Evolutionary conservation across 2,797 vertebrate species (phyloP).

Genomic region (Hafferia zeledoni): DNA sequence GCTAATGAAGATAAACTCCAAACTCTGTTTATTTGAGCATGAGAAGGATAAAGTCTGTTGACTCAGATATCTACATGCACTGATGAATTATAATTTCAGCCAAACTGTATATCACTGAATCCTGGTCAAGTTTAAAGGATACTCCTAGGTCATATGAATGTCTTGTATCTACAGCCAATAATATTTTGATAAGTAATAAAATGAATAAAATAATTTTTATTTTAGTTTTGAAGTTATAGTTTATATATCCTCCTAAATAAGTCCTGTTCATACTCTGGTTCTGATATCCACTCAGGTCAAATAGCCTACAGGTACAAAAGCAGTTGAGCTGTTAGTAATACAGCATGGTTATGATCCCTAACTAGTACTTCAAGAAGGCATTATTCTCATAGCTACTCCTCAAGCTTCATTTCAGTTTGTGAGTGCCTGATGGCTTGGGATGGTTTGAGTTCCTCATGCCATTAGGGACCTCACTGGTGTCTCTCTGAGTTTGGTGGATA

Average conservation of each 20-base stretch:
- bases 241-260: not conserved
- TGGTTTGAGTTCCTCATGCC: not conserved
- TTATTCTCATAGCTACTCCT: slow-evolving; percentile 19
- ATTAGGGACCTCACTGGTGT: not conserved
- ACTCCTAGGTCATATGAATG: not conserved
- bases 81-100: not conserved
- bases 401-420: slow-evolving; percentile 17
- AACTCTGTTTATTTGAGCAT: not conserved
- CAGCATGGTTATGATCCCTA: not conserved
- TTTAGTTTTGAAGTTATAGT: not conserved
- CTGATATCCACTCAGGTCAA: not conserved
- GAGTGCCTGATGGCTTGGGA: not conserved
- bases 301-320: not conserved
- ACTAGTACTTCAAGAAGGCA: slow-evolving; percentile 24
- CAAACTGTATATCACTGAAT: not conserved
- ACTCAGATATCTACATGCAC: not conserved
- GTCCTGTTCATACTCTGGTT: not conserved
- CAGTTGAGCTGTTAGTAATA: slow-evolving; percentile 1
- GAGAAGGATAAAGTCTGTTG: not conserved
- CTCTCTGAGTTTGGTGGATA: not conserved
- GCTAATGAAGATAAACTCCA: not conserved
- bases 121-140: not conserved
- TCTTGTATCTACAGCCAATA: not conserved
- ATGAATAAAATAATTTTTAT: not conserved
- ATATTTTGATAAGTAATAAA: not conserved